phyloP scores from a whole-genome alignment of 2,797 vertebrate species.

The Danio albolineatus region DNA sequence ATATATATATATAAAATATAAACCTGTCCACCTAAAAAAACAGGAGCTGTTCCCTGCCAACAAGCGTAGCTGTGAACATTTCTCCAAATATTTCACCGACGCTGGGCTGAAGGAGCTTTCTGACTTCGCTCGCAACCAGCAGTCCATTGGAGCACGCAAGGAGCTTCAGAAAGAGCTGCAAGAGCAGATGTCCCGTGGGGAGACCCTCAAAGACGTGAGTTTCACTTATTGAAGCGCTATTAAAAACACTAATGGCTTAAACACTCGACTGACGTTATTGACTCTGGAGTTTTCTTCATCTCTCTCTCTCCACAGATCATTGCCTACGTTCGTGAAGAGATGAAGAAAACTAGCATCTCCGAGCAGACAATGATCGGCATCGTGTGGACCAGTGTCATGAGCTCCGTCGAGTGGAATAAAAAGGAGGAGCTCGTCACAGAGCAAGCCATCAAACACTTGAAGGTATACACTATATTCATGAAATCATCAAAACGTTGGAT shows the following conservation, averaged over 20 bases:
- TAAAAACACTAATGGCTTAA: too few relatives aligned
- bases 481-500: too few relatives aligned
- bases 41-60: constrained; percentile 98
- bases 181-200: constrained; percentile 91
- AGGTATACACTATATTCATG: constrained; percentile 75
- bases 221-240: too few relatives aligned
- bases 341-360: constrained; percentile 92
- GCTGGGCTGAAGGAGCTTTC: constrained; percentile 95
- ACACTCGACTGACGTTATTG: neutral
- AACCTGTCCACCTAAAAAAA: neutral
- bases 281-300: neutral
- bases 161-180: constrained; percentile 96
- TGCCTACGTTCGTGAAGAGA: constrained; percentile 90
- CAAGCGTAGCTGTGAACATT: constrained; percentile 95
- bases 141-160: constrained; percentile 93
- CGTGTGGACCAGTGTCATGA: constrained; percentile 95
- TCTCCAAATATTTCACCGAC: constrained; percentile 97
- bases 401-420: constrained; percentile 96
- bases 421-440: constrained; percentile 97
- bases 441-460: constrained; percentile 99
- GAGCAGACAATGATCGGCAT: constrained; percentile 92
- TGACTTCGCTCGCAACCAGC: constrained; percentile 94
- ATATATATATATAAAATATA: too few relatives aligned
- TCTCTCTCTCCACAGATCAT: constrained; percentile 81
- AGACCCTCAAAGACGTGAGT: constrained; percentile 91